A percentile compares a stretch with the other conserved stretches of the same genome.
phyloP scores from a whole-genome alignment of 2,113 vertebrate genomes.

The Meleagris gallopavo region DNA sequence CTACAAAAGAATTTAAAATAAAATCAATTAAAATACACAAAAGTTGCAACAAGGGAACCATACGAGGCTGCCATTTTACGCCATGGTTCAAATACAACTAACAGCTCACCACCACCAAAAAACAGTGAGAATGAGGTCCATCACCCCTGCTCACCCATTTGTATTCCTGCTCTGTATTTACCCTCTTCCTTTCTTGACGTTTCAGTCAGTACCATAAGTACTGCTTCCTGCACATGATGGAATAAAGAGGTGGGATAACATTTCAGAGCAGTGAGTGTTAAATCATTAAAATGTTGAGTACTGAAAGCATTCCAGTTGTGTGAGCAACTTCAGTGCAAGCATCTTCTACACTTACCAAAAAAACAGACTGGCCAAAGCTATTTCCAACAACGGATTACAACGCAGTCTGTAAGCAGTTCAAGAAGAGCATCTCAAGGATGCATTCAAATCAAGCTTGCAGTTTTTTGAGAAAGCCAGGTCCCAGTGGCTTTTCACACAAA shows the following conservation, averaged over 20 bases:
- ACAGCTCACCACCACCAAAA: neutral
- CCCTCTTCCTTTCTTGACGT: neutral
- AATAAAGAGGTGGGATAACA: neutral
- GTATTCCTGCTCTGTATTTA: neutral
- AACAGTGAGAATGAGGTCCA: neutral
- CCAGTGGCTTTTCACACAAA: neutral
- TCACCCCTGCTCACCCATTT: neutral
- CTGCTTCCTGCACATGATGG: neutral
- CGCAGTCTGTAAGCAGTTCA: neutral
- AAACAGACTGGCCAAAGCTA: neutral
- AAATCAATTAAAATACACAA: neutral
- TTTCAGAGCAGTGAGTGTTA: too few species aligned
- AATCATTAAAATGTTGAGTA: neutral
- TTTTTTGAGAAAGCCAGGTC: neutral
- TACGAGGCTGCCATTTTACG: neutral
- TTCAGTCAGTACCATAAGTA: neutral
- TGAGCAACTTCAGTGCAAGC: neutral
- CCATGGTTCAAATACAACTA: neutral
- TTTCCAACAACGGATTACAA: neutral
- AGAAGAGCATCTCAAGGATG: neutral
- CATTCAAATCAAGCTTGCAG: neutral
- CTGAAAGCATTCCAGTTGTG: neutral
- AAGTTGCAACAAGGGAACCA: neutral
- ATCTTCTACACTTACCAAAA: neutral
- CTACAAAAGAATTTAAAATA: neutral